Base-by-base conservation (phyloP, 1,140 invertebrate genomes). In the Sinonovacula constricta region DNA sequence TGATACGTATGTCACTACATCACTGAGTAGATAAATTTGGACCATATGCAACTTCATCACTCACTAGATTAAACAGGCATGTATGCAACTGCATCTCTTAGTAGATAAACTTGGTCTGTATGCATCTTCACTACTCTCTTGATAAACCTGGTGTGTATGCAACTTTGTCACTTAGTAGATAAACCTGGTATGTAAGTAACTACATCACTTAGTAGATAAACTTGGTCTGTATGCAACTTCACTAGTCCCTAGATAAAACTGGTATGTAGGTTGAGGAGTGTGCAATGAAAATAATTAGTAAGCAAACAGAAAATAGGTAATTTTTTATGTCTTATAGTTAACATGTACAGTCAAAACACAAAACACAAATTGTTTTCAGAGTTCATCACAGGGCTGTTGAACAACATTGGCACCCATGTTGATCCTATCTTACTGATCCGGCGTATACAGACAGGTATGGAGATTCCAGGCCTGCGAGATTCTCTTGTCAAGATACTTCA, bases 401-500 rank as follows among this genome's bases (percentile, higher is more conserved):
- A 95, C 87, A 95, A 95, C 83, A 95, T 96, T 82, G 95, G 95
- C 28, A 97, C 97, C 31, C 96, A 97, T 87, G 94, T 98, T 1
- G 96, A 99, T 91, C 97, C 97, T 0, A 94, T 95, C 74, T 93
- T 95, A 80, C 93, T 99, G 68, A 95, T 99, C 67, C 92, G 95
- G 86, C 94, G 94, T 87, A 99, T 99, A 82, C 93, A 95, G 82
- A 92, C 94, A 2, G 94, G 94, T 1, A 94, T 96, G 89, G 92
- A 95, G 89, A 98, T 99, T 83, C 96, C 96, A 59, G 96, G 96
- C 18, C 91, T 99, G 0, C 95, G 97, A 81, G 94, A 97, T 86
- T 96, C 97, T 3, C 91, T 99, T 3, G 95, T 97, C 0, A 98
- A 98, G 92, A 97, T 99, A 93, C 94, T 99, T 90, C 95, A 95